Percentiles rank a stretch among this genome's conserved stretches.
These are phyloP conservation scores for Atlantisia rogersi DNA, from an alignment of 2,113 vertebrate species.

Conservation along the genomic window DNA sequence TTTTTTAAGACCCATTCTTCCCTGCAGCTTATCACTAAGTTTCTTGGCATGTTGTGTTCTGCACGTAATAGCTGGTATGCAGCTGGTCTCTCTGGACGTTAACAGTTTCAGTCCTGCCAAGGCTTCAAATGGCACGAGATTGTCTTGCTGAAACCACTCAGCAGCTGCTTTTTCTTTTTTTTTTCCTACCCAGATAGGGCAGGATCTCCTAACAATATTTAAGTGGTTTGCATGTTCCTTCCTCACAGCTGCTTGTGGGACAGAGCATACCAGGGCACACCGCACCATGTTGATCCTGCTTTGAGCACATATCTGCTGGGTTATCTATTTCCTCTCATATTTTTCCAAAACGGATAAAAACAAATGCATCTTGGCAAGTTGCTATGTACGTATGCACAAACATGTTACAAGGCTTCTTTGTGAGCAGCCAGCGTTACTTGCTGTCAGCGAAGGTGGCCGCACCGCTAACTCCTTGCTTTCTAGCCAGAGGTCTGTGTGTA, in stretches of 20 bases:
- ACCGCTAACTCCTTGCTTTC: not conserved
- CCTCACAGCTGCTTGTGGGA: constrained; percentile 22
- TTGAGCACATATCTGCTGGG: not conserved
- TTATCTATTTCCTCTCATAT: constrained; percentile 5
- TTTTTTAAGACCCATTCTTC: constrained; percentile 55
- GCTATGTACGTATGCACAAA: not conserved
- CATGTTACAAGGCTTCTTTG: not conserved
- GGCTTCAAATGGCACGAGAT: not conserved
- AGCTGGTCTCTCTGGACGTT: not conserved
- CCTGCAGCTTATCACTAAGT: constrained; percentile 19
- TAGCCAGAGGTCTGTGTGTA: not conserved
- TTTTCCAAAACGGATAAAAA: constrained; percentile 41
- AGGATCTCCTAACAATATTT: not conserved
- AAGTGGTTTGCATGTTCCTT: constrained; percentile 30
- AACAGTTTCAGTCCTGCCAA: not conserved
- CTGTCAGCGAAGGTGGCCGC: not conserved
- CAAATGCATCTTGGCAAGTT: constrained; percentile 19
- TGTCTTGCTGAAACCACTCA: constrained; percentile 22
- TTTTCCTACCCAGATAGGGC: not conserved
- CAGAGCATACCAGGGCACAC: not conserved
- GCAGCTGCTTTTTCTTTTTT: not conserved
- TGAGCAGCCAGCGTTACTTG: not conserved
- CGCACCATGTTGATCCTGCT: not conserved
- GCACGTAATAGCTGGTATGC: not conserved
- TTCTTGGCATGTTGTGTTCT: constrained; percentile 27